phyloP scores from a whole-genome alignment of 2,888 invertebrate genomes.

The Orgyia antiqua region DNA sequence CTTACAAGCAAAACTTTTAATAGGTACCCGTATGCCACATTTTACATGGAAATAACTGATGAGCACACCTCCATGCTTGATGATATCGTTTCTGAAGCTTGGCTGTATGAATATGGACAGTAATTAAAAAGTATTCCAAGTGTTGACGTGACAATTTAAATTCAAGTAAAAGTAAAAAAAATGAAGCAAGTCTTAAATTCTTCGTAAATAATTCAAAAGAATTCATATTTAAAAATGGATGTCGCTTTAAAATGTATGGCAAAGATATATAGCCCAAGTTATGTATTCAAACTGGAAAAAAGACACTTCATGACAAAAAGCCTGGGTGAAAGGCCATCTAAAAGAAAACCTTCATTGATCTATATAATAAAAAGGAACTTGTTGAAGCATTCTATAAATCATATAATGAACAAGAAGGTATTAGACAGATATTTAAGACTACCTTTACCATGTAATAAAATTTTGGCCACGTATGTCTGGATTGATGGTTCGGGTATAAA shows the following conservation, averaged over 20 bases:
- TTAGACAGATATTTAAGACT: slow-evolving; percentile 76
- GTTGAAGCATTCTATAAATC: slow-evolving; percentile 60
- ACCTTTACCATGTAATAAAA: slow-evolving; percentile 77
- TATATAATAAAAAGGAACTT: slow-evolving; percentile 33
- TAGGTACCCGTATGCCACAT: too few species aligned
- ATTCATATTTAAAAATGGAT: slow-evolving; percentile 10
- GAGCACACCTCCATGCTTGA: too few species aligned
- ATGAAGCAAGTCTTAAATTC: too few species aligned
- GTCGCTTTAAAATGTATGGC: slow-evolving; percentile 5
- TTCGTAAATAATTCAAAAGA: too few species aligned
- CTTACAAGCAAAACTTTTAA: too few species aligned
- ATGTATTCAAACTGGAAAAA: slow-evolving; percentile 14
- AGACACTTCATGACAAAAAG: slow-evolving; percentile 38
- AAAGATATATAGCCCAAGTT: background rate
- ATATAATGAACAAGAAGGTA: slow-evolving; percentile 65
- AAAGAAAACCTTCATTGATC: slow-evolving; percentile 38
- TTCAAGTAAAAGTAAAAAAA: too few species aligned
- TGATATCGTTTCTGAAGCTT: too few species aligned
- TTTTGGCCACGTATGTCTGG: slow-evolving; percentile 86
- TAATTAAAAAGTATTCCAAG: too few species aligned
- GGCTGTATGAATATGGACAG: too few species aligned
- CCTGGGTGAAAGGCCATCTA: slow-evolving; percentile 62
- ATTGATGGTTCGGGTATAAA: slow-evolving; percentile 88
- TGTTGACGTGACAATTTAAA: too few species aligned
- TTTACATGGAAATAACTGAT: too few species aligned